Percentiles rank a stretch among this genome's conserved stretches.
These are phyloP conservation scores for Pangasius mekongensis DNA, from an alignment of 2,797 vertebrate genomes.

Conservation along the genomic window DNA sequence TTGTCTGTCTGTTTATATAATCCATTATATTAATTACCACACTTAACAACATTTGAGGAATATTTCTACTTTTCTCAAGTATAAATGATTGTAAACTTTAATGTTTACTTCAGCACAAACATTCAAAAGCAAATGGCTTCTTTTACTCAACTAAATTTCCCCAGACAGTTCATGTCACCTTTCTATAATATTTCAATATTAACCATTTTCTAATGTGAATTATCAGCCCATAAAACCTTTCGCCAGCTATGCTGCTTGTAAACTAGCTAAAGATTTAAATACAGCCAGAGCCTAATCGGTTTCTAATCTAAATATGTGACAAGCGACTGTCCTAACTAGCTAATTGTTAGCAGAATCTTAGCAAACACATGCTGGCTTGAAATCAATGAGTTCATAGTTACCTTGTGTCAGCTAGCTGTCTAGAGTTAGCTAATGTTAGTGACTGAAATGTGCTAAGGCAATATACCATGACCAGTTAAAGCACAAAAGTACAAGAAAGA, in stretches of 20 bases:
- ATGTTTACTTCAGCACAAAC: background rate
- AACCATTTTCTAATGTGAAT: background rate
- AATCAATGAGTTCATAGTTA: background rate
- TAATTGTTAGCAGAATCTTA: background rate
- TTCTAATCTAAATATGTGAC: background rate
- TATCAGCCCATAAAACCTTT: background rate
- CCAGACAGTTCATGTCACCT: background rate
- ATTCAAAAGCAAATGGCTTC: background rate
- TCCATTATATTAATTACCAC: background rate
- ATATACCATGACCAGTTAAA: background rate
- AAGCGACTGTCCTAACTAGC: background rate
- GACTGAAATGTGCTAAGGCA: background rate
- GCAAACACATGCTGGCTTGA: background rate
- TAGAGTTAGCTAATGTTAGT: background rate
- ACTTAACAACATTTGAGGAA: background rate
- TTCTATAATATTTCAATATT: constrained; percentile 12
- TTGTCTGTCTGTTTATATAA: background rate
- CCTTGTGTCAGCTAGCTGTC: too few species aligned
- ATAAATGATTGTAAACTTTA: background rate
- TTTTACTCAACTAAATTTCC: background rate
- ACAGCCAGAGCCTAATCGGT: background rate
- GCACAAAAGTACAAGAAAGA: too few species aligned
- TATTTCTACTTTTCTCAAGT: background rate
- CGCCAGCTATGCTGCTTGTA: background rate
- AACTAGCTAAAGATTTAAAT: constrained; percentile 3